phyloP scores from a whole-genome alignment of 2,888 invertebrate species.

The Epirrhoe alternata region DNA sequence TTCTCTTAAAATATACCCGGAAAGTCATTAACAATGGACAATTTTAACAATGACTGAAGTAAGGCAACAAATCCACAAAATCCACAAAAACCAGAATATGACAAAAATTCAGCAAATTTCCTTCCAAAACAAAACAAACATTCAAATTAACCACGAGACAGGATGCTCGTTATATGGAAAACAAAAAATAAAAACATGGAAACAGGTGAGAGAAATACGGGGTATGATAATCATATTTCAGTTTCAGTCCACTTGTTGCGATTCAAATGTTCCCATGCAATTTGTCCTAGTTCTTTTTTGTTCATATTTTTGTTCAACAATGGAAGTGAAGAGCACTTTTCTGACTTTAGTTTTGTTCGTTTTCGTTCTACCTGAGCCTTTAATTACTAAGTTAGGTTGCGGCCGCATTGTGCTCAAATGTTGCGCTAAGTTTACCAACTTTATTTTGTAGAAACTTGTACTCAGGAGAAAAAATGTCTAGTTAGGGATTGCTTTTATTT shows the following conservation, averaged over 20 bases:
- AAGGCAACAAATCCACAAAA: slow-evolving; percentile 48
- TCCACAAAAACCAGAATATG: slow-evolving; percentile 49
- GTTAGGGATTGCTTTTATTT: background rate
- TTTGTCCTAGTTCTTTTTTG: slow-evolving; percentile 47
- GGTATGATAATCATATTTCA: slow-evolving; percentile 71
- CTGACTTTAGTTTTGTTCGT: slow-evolving; percentile 14
- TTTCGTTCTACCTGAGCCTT: slow-evolving; percentile 13
- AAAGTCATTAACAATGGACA: slow-evolving; percentile 18
- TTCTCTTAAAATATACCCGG: no score
- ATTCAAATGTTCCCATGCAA: slow-evolving; percentile 51
- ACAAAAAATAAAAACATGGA: slow-evolving; percentile 66
- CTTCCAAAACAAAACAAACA: slow-evolving; percentile 71
- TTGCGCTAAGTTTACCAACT: background rate
- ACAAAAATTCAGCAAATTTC: slow-evolving; percentile 65
- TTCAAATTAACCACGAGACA: slow-evolving; percentile 77
- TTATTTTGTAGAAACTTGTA: background rate
- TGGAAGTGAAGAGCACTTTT: slow-evolving; percentile 15
- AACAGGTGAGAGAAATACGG: slow-evolving; percentile 66
- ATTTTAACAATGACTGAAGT: slow-evolving; percentile 38
- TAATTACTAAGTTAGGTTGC: slow-evolving; percentile 7
- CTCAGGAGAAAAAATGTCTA: background rate
- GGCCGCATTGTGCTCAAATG: slow-evolving; percentile 8
- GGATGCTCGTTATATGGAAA: slow-evolving; percentile 74
- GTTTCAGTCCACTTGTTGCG: slow-evolving; percentile 64
- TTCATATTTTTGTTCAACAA: slow-evolving; percentile 18